Evolutionary conservation across 2,888 invertebrate species (phyloP).

Genomic region (Stenichneumon culpator): DNA sequence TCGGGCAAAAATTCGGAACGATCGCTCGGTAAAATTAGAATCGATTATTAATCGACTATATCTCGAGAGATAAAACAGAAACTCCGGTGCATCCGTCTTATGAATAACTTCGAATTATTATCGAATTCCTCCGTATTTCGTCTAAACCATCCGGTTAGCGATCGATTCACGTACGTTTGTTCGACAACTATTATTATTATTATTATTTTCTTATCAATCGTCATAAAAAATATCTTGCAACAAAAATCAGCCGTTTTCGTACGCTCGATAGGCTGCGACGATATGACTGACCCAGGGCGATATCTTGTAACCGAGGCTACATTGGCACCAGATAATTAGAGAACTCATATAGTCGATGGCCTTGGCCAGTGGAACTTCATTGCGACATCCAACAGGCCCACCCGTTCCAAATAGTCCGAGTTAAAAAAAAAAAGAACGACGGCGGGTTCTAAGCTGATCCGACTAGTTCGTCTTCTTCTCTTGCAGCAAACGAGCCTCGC

Average conservation of each 20-base stretch:
- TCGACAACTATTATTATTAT: neutral
- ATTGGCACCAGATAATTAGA: slow-evolving; percentile 44
- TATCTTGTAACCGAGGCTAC: slow-evolving; percentile 37
- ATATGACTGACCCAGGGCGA: slow-evolving; percentile 33
- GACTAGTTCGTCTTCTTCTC: neutral
- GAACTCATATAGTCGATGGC: slow-evolving; percentile 22
- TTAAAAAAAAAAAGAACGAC: neutral
- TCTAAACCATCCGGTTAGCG: neutral
- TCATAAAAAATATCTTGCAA: slow-evolving; percentile 1
- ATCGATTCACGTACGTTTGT: neutral
- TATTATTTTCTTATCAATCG: neutral
- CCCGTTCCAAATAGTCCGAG: neutral
- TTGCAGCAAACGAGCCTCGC: neutral
- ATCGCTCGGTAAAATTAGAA: neutral
- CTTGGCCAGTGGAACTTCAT: slow-evolving; percentile 28
- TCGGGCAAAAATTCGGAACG: neutral
- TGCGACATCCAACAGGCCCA: slow-evolving; percentile 18
- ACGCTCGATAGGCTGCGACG: slow-evolving; percentile 5
- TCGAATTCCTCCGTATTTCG: neutral
- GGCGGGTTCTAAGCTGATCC: neutral
- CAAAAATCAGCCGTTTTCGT: neutral
- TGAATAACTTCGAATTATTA: neutral
- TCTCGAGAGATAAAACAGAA: neutral
- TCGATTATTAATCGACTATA: neutral
- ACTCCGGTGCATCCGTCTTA: neutral